phyloP scores from a whole-genome alignment of 2,113 vertebrate genomes.

The Cephalopholis sonnerati region DNA sequence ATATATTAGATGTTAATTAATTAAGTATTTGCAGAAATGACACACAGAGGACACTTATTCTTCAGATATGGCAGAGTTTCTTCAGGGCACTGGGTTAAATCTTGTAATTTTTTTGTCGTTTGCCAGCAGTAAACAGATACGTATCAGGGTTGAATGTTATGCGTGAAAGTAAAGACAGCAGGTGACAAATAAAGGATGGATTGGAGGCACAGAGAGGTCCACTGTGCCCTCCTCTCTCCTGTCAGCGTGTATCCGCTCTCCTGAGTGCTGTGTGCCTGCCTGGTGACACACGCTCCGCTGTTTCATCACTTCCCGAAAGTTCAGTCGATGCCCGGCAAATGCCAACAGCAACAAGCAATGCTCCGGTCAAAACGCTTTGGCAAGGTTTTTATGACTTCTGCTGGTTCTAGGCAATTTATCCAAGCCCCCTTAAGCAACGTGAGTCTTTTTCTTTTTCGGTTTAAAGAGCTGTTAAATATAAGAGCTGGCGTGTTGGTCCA shows the following conservation, averaged over 20 bases:
- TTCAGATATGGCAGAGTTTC: background rate
- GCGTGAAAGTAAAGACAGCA: background rate
- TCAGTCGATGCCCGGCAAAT: constrained; percentile 44
- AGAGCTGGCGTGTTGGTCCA: constrained; percentile 32
- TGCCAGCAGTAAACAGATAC: background rate
- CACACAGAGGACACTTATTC: background rate
- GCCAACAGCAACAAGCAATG: constrained; percentile 73
- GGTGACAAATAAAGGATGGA: background rate
- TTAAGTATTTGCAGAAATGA: background rate
- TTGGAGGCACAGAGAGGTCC: constrained; percentile 6
- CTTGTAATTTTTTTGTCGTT: background rate
- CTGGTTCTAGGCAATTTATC: constrained; percentile 49
- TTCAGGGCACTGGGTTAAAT: background rate
- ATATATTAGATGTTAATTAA: background rate
- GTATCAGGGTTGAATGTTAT: background rate
- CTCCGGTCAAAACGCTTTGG: constrained; percentile 52
- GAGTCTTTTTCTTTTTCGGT: constrained; percentile 14
- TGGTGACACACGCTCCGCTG: constrained; percentile 48
- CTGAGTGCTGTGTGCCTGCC: constrained; percentile 26
- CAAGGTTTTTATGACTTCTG: constrained; percentile 38
- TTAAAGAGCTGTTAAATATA: constrained; percentile 67
- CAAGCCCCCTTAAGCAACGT: constrained; percentile 42
- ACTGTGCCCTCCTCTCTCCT: constrained; percentile 17
- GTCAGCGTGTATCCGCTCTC: constrained; percentile 29
- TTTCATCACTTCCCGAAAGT: constrained; percentile 75